Evolutionary conservation across 2,113 vertebrate genomes (phyloP).

Genomic region (Leucosticte australis): DNA sequence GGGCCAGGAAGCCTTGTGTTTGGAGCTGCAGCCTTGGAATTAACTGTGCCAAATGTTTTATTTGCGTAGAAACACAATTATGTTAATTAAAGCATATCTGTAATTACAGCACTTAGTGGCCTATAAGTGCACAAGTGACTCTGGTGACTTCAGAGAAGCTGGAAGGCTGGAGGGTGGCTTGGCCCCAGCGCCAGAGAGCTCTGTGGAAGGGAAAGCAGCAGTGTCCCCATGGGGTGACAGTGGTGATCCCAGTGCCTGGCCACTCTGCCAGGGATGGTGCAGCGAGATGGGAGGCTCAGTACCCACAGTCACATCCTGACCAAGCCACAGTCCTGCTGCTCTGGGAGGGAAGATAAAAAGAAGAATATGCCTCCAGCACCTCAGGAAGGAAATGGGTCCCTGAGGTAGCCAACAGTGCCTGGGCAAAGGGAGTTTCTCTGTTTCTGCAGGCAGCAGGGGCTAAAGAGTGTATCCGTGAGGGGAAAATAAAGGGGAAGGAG

Average conservation of each 20-base stretch:
- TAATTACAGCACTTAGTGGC: constrained; percentile 59
- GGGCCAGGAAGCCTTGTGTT: neutral
- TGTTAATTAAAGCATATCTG: constrained; percentile 59
- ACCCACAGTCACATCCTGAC: neutral
- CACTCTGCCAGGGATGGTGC: neutral
- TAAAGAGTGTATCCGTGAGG: neutral
- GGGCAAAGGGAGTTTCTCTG: rapidly evolving
- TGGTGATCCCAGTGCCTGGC: neutral
- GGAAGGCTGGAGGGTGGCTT: neutral
- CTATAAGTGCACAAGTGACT: neutral
- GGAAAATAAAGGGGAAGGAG: neutral
- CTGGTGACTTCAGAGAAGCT: neutral
- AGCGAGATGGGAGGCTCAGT: neutral
- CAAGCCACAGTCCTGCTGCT: neutral
- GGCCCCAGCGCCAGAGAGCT: rapidly evolving
- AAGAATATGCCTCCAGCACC: neutral
- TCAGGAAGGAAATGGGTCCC: neutral
- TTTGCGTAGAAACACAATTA: constrained; percentile 61
- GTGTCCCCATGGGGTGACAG: neutral
- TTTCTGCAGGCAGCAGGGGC: neutral
- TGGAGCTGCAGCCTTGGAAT: constrained; percentile 8
- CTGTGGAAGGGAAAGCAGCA: neutral
- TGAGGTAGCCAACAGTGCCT: neutral
- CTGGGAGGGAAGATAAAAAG: neutral
- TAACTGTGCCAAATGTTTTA: constrained; percentile 35